phyloP scores from a whole-genome alignment of 1,140 invertebrate genomes.

The Argopecten irradians region DNA sequence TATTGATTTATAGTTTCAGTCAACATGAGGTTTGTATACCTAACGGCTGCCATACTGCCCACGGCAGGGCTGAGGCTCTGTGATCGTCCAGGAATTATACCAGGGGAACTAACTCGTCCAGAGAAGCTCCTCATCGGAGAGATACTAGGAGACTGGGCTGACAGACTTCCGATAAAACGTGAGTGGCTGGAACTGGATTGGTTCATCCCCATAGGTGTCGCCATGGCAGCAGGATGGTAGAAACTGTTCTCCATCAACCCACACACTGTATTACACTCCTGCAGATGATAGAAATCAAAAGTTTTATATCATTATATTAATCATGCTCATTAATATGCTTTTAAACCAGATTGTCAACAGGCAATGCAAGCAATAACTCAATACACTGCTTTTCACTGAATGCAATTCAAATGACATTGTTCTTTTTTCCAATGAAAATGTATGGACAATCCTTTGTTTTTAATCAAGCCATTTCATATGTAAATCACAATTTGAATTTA shows the following conservation, averaged over 20 bases:
- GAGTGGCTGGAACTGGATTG: slow-evolving; percentile 64
- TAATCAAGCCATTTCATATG: too few relatives aligned
- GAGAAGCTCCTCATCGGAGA: slow-evolving; percentile 69
- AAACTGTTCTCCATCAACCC: slow-evolving; percentile 61
- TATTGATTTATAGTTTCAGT: too few relatives aligned
- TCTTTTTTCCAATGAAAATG: too few relatives aligned
- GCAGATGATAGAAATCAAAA: slow-evolving; percentile 34
- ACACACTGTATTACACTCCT: slow-evolving; percentile 67
- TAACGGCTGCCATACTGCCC: slow-evolving; percentile 53
- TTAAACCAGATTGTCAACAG: too few relatives aligned
- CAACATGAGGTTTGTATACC: slow-evolving; percentile 32
- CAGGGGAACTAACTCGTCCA: slow-evolving; percentile 68
- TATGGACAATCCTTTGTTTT: too few relatives aligned
- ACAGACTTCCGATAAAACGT: slow-evolving; percentile 59
- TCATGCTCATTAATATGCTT: too few relatives aligned
- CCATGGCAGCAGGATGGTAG: slow-evolving; percentile 54
- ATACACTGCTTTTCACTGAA: too few relatives aligned
- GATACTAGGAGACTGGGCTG: slow-evolving; percentile 66
- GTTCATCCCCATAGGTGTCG: slow-evolving; percentile 55
- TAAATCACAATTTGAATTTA: too few relatives aligned
- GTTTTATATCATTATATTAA: not conserved
- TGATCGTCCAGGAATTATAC: slow-evolving; percentile 35
- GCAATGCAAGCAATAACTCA: too few relatives aligned
- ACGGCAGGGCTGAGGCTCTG: slow-evolving; percentile 50
- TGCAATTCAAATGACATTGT: too few relatives aligned